Base-by-base conservation (phyloP, 2,888 invertebrate species). In the Orthosia gothica region DNA sequence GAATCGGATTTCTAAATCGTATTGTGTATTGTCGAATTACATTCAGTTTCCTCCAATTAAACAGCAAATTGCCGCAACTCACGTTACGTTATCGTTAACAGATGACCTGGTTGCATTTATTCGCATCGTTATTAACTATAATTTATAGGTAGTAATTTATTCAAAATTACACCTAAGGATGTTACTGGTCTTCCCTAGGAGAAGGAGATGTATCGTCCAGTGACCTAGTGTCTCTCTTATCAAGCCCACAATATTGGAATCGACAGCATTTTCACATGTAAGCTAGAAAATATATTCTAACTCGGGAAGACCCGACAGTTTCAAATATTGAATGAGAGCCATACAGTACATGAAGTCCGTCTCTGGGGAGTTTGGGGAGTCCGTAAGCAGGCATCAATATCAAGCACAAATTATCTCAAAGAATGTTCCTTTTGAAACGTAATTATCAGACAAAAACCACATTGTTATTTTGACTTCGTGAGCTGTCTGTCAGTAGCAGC, bases 1-100 rank as follows among this genome's bases (percentile, higher is more conserved):
- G 81, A 88, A 84, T 88, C 74, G 54, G 88, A 89, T 91, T 92
- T 89, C 90, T 89, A 90, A 90, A 90, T 82, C 71, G 79, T 78
- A 87, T 84, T 85, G 83, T 88, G 81, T 79, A 85, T 84, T 85
- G 84, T 88, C 84, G 83, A 89, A 89, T 87, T 87, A 87, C 86
- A 84, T 50, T 79, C 75, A 71, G 81, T 87, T 90, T 92, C 88
- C 88, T 88, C 87, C 88, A 88, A 90, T 91, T 89, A 90, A 78
- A 83, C 75, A 74, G 69, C 68, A 87, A 88, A 90, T 89, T 88
- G 85, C 81, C 59, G 84, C 81, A 89, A 88, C 81, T 58, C 73
- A 75, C 50, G 76, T 88, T 90, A 90, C 86, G 81, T 85, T 87
- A 84, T 76, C 79, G 83, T 89, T 87, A 83, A 88, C 84, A 79